These are phyloP conservation scores for Hoplias malabaricus DNA, from an alignment of 2,113 vertebrate species.

Conservation along the genomic window DNA sequence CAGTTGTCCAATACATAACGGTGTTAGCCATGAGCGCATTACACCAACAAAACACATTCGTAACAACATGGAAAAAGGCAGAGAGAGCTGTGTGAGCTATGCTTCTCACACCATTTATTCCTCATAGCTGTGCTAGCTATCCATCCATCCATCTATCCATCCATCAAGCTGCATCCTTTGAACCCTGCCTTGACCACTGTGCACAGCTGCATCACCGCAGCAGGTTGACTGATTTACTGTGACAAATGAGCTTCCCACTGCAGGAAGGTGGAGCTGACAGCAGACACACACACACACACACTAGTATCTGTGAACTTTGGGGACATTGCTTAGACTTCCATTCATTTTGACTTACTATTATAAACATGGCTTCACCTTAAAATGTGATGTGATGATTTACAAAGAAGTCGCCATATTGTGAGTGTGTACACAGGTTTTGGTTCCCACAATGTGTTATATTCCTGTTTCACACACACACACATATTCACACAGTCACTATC, in stretches of 20 bases:
- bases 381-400: too few species aligned
- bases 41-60: conserved; percentile 10
- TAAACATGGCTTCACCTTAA: too few species aligned
- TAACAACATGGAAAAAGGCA: conserved; percentile 4
- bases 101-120: not conserved
- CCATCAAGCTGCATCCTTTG: conserved; percentile 20
- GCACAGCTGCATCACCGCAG: conserved; percentile 35
- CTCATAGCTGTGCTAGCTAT: not conserved
- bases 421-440: too few species aligned
- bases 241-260: conserved; percentile 44
- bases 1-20: conserved; percentile 5
- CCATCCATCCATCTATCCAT: conserved; percentile 24
- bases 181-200: conserved; percentile 41
- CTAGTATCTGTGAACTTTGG: too few species aligned
- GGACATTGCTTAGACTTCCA: too few species aligned
- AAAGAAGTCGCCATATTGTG: too few species aligned
- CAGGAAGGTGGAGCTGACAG: conserved; percentile 29
- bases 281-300: not conserved
- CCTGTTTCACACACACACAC: too few species aligned
- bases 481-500: too few species aligned
- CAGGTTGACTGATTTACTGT: conserved; percentile 41
- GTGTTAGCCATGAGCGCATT: conserved; percentile 4
- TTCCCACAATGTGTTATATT: too few species aligned
- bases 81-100: not conserved
- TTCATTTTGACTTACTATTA: too few species aligned